Evolutionary conservation across 64 coral and sea anemone genomes (phyloP).

Genomic region (Montipora sp.): DNA sequence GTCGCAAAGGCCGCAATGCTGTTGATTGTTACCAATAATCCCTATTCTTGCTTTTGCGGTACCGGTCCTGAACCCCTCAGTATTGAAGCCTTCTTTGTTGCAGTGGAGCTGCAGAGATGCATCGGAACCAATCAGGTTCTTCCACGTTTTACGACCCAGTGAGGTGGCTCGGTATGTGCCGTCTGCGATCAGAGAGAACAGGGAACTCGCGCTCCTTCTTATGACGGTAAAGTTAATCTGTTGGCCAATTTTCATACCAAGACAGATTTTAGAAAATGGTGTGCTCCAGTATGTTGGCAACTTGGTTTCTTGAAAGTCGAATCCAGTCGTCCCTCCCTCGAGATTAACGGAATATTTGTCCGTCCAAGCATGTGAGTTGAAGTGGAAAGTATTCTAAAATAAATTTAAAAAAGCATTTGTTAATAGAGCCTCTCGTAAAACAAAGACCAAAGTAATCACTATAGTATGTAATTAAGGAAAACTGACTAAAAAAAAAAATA

Average conservation of each 20-base stretch:
- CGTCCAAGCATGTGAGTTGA: conserved; percentile 31
- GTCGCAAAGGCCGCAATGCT: conserved; percentile 32
- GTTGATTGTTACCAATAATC: conserved; percentile 27
- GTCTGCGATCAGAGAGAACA: conserved; percentile 48
- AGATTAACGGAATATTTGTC: neutral
- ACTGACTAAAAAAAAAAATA: no score
- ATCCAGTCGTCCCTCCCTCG: neutral
- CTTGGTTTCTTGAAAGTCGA: neutral
- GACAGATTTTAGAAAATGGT: conserved; percentile 29
- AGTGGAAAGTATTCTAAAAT: conserved; percentile 34
- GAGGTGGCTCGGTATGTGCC: neutral
- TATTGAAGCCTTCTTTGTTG: conserved; percentile 61
- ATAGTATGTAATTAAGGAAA: no score
- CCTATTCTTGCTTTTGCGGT: conserved; percentile 38
- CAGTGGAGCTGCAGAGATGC: conserved; percentile 44
- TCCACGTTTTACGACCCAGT: conserved; percentile 28
- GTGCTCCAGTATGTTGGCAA: conserved; percentile 26
- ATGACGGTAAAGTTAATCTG: neutral
- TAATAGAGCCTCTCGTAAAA: no score
- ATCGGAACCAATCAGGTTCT: conserved; percentile 14
- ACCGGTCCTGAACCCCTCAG: neutral
- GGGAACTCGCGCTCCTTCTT: neutral
- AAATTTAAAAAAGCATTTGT: no score
- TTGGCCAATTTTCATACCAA: conserved; percentile 22
- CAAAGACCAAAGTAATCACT: no score